Evolutionary conservation across 2,797 vertebrate genomes (phyloP), one percentile per base, ranked within the genome.

Genomic region (Gambelia wislizenii): DNA sequence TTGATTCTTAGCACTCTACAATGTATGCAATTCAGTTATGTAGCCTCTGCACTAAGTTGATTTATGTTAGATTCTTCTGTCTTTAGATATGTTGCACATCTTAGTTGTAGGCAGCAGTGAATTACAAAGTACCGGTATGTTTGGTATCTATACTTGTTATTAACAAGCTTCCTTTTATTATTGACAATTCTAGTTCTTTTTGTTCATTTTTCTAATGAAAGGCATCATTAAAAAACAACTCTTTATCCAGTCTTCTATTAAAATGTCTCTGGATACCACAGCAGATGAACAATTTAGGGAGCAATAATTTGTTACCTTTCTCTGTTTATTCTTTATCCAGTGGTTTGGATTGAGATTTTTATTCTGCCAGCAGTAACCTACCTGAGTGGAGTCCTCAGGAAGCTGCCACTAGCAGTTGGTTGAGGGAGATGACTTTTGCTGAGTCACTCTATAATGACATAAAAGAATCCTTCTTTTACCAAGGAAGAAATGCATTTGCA

Each of bases 181-280:
- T 61, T 72, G 70, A 36, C 76, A 14, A 36, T 89, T 89, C 88
- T 12, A 80, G 33, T 90, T 30, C 0, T 7, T 0, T 92, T 83
- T 87, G 2, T 81, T 61, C 72, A 0, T 90, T 13, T 76, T 75
- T 27, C 8, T 56, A 78, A 87, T 1, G 16, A 56, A 83, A 85
- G 84, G 2, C 30, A 14, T 69, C 6, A 20, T 83, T 90, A 74
- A 91, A n/a, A 89, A 59, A 0, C 74, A 6, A 5, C 39, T 67
- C 89, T 90, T 86, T 0, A 2, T 42, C 12, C 14, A 91, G 1
- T 2, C 7, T 30, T 93, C 93, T 39, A 76, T 33, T 85, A n/a
- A 16, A 76, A 33, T 22, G 27, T 39, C 16, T 36, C 70, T 47
- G 54, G 33, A 36, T 36, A 47, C 22, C 47, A 70, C 49, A 36